Conservation (phyloP, 2,797 vertebrate species). For the Micrastur ruficollis region DNA sequence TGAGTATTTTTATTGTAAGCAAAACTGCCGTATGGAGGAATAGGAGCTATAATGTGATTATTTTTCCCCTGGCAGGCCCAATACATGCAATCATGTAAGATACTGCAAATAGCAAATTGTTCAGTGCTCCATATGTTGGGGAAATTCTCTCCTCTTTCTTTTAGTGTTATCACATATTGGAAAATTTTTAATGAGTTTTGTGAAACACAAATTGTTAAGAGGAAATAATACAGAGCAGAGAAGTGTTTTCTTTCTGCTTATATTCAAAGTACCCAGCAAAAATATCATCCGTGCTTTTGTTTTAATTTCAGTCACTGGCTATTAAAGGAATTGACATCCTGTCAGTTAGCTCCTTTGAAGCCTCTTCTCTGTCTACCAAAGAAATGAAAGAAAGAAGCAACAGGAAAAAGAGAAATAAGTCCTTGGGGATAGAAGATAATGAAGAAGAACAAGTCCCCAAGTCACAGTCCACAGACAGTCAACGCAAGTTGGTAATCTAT, state of each 20-base stretch:
- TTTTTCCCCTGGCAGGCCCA: not conserved
- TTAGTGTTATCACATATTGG: not conserved
- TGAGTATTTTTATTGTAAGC: not conserved
- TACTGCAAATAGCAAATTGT: not conserved
- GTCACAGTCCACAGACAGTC: conserved; percentile 27
- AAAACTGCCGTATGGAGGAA: not conserved
- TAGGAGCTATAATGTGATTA: not conserved
- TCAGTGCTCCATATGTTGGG: not conserved
- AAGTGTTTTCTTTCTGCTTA: not conserved
- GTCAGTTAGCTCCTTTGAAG: conserved; percentile 66
- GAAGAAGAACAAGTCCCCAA: conserved; percentile 6
- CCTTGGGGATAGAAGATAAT: conserved; percentile 43
- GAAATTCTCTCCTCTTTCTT: not conserved
- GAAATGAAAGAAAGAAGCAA: conserved; percentile 61
- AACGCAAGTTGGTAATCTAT: conserved; percentile 61
- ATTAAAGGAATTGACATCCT: conserved; percentile 64
- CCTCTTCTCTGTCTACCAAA: conserved; percentile 58
- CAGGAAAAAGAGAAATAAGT: conserved; percentile 54
- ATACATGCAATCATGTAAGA: not conserved
- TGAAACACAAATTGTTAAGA: not conserved
- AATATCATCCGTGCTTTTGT: not conserved
- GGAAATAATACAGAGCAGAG: not conserved
- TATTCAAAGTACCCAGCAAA: not conserved
- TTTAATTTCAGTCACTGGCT: conserved; percentile 60
- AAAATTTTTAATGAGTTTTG: not conserved